Conservation (phyloP, 2,797 vertebrate genomes). For the Yasuhikotakia modesta region DNA sequence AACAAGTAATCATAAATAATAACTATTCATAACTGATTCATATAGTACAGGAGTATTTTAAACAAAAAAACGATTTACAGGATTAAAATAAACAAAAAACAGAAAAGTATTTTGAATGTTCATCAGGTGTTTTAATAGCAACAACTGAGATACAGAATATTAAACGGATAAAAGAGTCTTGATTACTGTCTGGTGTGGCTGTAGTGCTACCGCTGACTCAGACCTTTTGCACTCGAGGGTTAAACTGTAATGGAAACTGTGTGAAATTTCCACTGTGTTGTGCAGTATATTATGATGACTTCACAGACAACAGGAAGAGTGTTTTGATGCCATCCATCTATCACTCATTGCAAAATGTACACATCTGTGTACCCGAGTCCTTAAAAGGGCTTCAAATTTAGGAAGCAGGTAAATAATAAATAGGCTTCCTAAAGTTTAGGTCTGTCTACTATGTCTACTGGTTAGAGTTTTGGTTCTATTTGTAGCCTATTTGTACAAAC, state of each 20-base stretch:
- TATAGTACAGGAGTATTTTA: background rate
- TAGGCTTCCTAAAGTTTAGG: slow-evolving; percentile 40
- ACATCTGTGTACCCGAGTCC: background rate
- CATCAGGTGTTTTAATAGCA: background rate
- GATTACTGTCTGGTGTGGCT: no score
- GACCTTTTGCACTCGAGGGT: slow-evolving; percentile 24
- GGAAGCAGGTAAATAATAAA: slow-evolving; percentile 50
- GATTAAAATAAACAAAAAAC: background rate
- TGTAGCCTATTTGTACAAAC: background rate
- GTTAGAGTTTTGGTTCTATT: background rate
- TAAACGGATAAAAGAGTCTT: background rate
- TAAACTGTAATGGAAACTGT: slow-evolving; percentile 40
- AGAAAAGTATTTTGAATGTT: background rate
- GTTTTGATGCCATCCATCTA: slow-evolving; percentile 15
- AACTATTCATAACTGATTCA: background rate
- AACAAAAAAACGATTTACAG: background rate
- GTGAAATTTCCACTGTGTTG: slow-evolving; percentile 25
- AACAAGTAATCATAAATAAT: slow-evolving; percentile 1
- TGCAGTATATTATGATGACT: slow-evolving; percentile 45
- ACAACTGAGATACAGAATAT: background rate
- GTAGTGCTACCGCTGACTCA: slow-evolving; percentile 48
- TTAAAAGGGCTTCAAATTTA: slow-evolving; percentile 1
- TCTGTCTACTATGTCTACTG: slow-evolving; percentile 12
- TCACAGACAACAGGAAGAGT: slow-evolving; percentile 46
- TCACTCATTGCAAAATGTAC: background rate